phyloP scores from a whole-genome alignment of 2,113 vertebrate species.

The Hypanus sabinus region DNA sequence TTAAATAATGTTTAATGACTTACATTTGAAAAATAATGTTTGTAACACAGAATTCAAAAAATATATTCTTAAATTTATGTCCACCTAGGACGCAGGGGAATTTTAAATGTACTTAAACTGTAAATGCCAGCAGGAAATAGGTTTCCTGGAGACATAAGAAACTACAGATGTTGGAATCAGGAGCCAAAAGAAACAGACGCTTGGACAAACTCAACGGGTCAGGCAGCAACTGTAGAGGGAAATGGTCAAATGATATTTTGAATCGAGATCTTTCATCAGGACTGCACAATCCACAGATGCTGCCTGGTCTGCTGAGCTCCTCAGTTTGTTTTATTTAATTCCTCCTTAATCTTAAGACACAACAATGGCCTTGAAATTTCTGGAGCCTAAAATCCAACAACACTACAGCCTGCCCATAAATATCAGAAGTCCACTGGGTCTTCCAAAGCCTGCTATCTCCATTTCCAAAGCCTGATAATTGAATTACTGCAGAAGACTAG shows the following conservation, averaged over 20 bases:
- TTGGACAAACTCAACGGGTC: too few relatives aligned
- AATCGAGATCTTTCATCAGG: too few relatives aligned
- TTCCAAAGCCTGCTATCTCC: background rate
- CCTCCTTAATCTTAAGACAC: background rate
- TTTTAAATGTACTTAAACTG: background rate
- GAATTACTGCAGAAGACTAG: too few relatives aligned
- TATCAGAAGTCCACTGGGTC: background rate
- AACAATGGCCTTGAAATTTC: background rate
- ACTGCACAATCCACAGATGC: too few relatives aligned
- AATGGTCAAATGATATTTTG: too few relatives aligned
- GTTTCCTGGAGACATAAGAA: background rate
- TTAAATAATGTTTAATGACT: constrained; percentile 59
- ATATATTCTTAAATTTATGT: constrained; percentile 27
- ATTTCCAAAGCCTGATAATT: too few relatives aligned
- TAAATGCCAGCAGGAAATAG: background rate
- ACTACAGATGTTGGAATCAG: too few relatives aligned
- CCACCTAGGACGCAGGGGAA: background rate
- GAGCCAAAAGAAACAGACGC: too few relatives aligned
- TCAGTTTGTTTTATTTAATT: too few relatives aligned
- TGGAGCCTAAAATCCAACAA: background rate
- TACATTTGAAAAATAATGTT: constrained; percentile 51
- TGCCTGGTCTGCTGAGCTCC: too few relatives aligned
- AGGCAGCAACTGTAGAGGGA: too few relatives aligned
- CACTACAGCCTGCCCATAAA: background rate
- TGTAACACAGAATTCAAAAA: constrained; percentile 47